Evolutionary conservation across 2,797 vertebrate species (phyloP).

Genomic region (Allobates femoralis): DNA sequence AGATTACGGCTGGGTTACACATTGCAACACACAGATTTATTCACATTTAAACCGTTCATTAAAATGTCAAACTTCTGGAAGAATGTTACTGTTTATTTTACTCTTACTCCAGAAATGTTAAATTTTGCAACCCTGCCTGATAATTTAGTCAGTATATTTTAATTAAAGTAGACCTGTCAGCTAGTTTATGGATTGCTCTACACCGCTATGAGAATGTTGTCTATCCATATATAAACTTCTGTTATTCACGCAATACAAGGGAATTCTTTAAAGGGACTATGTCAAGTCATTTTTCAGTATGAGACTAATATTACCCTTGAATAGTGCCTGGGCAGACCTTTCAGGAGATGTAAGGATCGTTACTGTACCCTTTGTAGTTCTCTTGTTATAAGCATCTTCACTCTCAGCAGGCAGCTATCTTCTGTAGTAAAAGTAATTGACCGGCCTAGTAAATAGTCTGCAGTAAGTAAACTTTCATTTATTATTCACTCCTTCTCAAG

Average conservation of each 20-base stretch:
- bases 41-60: constrained; percentile 29
- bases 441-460: no score
- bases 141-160: constrained; percentile 2
- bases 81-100: constrained; percentile 14
- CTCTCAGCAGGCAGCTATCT: no score
- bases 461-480: no score
- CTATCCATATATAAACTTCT: background rate
- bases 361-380: no score
- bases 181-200: background rate
- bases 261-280: no score
- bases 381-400: no score
- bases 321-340: no score
- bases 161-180: constrained; percentile 7
- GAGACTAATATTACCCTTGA: no score
- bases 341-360: no score
- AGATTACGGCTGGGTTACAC: constrained; percentile 30
- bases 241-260: background rate
- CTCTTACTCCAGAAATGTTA: background rate
- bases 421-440: no score
- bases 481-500: no score
- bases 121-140: background rate
- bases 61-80: constrained; percentile 19
- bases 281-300: no score
- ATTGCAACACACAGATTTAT: constrained; percentile 9
- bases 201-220: background rate